Base-by-base conservation (phyloP, 1,140 invertebrate genomes). In the Heliconius eleuchia region DNA sequence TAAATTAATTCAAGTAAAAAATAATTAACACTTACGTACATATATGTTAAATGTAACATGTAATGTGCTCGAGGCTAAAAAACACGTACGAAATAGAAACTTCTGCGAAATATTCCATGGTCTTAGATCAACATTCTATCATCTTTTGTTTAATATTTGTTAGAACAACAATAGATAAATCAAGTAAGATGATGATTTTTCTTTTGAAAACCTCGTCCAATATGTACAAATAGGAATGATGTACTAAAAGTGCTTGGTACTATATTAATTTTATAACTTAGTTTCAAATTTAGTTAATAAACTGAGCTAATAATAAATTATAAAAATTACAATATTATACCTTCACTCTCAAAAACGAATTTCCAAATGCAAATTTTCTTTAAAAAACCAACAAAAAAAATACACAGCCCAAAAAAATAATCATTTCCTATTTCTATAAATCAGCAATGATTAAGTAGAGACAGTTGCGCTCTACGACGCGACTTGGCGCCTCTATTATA, bases 401-500 rank as follows among this genome's bases (percentile, higher is more conserved):
- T 37, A 18, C 55, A 66, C 11, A 70, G 70, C 4, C 23, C 71
- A 6, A 7, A 34, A 75, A 70, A 55, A 70, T 23, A 76, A 71
- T n/a, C 8, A 55, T 77, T 71, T 72, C 71, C 71, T 72, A 18
- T 72, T 72, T 72, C 34, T 72, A 72, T 72, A 39, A 72, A 72
- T 72, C 18, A 72, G 39, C 76, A 52, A 77, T 23, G 76, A 77
- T 77, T 55, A 77, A 78, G 57, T 70, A 37, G 39, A 37, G 39
- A 27, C 77, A 8, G 77, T 78, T 70, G 55, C 77, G 42, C 52
- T 74, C 50, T 74, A 78, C 27, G 77, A 50, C 39, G 46, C 46
- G 70, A 73, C 77, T 80, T 87, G 88, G 88, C 87, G 87, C 86
- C 87, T 87, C 79, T 80, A 82, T 87, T 83, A 85, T 82, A 82